Evolutionary conservation across 2,797 vertebrate genomes (phyloP), one percentile per base, ranked within the genome.

Genomic region (Bovichtus diacanthus): DNA sequence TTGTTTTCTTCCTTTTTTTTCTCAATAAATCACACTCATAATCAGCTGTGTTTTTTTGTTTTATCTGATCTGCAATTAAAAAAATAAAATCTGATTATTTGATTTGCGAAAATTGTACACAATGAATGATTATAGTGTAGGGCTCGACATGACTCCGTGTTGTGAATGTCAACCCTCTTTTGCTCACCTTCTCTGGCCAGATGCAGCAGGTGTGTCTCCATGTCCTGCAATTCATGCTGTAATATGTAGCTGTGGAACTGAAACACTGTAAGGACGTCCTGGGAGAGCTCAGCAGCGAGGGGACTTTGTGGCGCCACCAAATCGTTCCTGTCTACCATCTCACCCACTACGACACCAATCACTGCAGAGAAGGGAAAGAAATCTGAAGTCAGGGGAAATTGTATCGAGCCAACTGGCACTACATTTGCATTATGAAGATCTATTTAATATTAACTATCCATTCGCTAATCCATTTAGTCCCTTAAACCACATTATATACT

Each of bases 261-360:
- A 90, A 99, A 99, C 80, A 99, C 95, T 0, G 98, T 99, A 55
- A 99, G 91, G 70, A 97, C 94, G 77, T 99, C 97, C 0, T 95
- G 96, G 66, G 95, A 90, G 70, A 96, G 91, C 59, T 91, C 92
- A 19, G 94, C 87, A 29, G 92, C 76, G 0, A 94, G 91, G 7
- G 94, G 67, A 31, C 87, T 85, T 2, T 91, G 75, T 2, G 58
- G 92, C 15, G 90, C 86, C 47, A 93, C 87, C n/a, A 96, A 93
- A 70, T 98, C 96, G 0, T 88, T 93, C 71, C 93, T 94, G 92
- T 98, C 97, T 84, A 97, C 94, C 94, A 99, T 98, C 88, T 98
- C 97, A 31, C 96, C 95, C 76, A 98, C 94, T 54, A 99, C 93
- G 29, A 95, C 94, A 56, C 89, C 88, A 53, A 98, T 97, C 62